Conservation (phyloP, 1,140 invertebrate genomes). For the Drosophila seguyi region DNA sequence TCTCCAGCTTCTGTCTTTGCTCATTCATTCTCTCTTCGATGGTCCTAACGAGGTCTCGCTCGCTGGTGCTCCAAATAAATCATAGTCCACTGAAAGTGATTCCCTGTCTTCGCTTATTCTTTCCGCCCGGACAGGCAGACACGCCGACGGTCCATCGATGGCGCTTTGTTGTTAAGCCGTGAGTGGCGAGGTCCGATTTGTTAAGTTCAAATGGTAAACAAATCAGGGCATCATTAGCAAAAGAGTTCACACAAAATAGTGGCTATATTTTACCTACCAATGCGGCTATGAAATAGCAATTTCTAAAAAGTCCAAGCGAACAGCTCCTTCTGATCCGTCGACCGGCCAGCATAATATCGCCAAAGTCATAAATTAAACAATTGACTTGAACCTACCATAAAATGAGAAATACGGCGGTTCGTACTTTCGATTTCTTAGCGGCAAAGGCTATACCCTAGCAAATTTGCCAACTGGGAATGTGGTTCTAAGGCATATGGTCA, state of each 20-base stretch:
- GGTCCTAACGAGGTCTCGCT: conserved; percentile 44
- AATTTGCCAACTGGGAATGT: neutral
- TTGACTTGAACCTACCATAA: conserved; percentile 44
- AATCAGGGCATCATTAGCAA: conserved; percentile 77
- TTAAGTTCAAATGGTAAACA: conserved; percentile 51
- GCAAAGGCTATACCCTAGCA: conserved; percentile 13
- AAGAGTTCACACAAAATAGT: conserved; percentile 54
- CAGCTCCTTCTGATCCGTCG: conserved; percentile 23
- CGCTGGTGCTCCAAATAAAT: conserved; percentile 58
- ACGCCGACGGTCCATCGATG: conserved; percentile 30
- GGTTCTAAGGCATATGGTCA: neutral
- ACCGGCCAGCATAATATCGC: conserved; percentile 63
- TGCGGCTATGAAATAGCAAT: neutral
- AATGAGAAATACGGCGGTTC: neutral
- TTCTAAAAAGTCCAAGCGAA: neutral
- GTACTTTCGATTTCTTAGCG: neutral
- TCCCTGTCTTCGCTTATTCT: conserved; percentile 30
- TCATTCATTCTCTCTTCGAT: conserved; percentile 49
- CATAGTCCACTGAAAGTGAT: conserved; percentile 48
- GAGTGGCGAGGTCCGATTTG: conserved; percentile 13
- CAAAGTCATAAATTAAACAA: conserved; percentile 84
- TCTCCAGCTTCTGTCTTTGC: conserved; percentile 63
- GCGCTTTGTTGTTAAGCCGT: conserved; percentile 3
- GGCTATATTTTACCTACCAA: neutral
- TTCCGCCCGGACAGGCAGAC: conserved; percentile 21